Percentiles rank a stretch among this genome's conserved stretches.
Conservation (phyloP, 2,888 invertebrate genomes). For the Linyphia triangularis region DNA sequence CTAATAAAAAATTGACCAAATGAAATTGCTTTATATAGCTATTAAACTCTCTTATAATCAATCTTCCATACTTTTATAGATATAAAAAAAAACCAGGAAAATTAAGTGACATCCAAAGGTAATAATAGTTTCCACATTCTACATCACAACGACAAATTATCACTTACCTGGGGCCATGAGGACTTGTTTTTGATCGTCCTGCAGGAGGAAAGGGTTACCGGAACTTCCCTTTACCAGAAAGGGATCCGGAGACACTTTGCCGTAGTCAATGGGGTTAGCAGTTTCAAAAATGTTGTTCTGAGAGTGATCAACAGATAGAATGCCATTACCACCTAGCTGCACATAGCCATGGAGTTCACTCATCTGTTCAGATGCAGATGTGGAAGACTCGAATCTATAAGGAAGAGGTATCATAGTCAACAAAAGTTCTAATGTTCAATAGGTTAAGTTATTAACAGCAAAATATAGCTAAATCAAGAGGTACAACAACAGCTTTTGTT, state of each 20-base stretch:
- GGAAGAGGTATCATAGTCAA: background rate
- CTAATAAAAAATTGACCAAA: too few species aligned
- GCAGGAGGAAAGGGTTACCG: conserved; percentile 65
- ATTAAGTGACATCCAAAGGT: background rate
- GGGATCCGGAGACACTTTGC: conserved; percentile 67
- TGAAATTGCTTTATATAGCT: background rate
- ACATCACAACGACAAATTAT: too few species aligned
- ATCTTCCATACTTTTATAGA: background rate
- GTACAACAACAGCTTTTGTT: too few species aligned
- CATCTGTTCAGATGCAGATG: conserved; percentile 36
- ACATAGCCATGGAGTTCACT: conserved; percentile 35
- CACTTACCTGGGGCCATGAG: conserved; percentile 61
- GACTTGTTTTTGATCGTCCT: conserved; percentile 69
- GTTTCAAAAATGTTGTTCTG: conserved; percentile 67
- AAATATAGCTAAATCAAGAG: too few species aligned
- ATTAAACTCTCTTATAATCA: background rate
- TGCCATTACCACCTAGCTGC: conserved; percentile 55
- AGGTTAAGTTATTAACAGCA: too few species aligned
- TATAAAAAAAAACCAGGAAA: background rate
- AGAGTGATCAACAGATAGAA: conserved; percentile 68
- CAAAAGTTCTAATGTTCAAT: too few species aligned
- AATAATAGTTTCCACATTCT: background rate
- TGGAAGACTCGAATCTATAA: conserved; percentile 48
- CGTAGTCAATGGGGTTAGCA: conserved; percentile 62
- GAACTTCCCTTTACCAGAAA: conserved; percentile 69